These are phyloP conservation scores for Arge pagana DNA, from an alignment of 2,888 invertebrate genomes.

Conservation along the genomic window DNA sequence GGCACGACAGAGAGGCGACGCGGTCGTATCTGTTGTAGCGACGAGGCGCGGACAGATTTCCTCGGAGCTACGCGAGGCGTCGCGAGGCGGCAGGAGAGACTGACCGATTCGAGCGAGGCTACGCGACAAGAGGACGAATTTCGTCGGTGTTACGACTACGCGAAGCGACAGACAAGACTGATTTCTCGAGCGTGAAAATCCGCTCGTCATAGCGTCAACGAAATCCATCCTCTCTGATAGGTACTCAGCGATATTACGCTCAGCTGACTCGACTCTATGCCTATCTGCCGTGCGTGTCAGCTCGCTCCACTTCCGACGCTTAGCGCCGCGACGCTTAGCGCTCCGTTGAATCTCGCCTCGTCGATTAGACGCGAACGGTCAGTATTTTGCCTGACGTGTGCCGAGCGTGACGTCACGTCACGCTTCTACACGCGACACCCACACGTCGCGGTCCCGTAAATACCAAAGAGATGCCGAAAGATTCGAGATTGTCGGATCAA, in stretches of 20 bases:
- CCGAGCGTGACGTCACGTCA: too few species aligned
- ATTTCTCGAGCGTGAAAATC: neutral
- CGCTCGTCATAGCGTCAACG: too few species aligned
- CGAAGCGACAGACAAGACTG: constrained; percentile 34
- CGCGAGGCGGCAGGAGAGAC: neutral
- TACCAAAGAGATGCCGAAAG: too few species aligned
- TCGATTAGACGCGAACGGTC: too few species aligned
- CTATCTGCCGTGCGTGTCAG: constrained; percentile 40
- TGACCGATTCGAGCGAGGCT: constrained; percentile 13
- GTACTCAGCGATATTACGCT: constrained; percentile 9
- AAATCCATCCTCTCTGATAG: too few species aligned
- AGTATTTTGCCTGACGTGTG: too few species aligned
- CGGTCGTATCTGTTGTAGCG: constrained; percentile 24
- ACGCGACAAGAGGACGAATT: constrained; percentile 14
- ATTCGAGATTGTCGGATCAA: too few species aligned
- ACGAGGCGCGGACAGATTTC: constrained; percentile 14
- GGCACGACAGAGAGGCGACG: constrained; percentile 11
- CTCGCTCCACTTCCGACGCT: constrained; percentile 57
- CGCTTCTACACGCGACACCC: too few species aligned
- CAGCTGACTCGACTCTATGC: constrained; percentile 13
- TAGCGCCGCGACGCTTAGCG: constrained; percentile 53
- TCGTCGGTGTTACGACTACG: constrained; percentile 32
- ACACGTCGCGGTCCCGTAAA: too few species aligned
- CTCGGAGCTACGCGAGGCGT: constrained; percentile 25
- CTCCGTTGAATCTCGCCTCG: constrained; percentile 5